phyloP scores from a whole-genome alignment of 2,888 invertebrate species.

The Drosophila maculinotata region DNA sequence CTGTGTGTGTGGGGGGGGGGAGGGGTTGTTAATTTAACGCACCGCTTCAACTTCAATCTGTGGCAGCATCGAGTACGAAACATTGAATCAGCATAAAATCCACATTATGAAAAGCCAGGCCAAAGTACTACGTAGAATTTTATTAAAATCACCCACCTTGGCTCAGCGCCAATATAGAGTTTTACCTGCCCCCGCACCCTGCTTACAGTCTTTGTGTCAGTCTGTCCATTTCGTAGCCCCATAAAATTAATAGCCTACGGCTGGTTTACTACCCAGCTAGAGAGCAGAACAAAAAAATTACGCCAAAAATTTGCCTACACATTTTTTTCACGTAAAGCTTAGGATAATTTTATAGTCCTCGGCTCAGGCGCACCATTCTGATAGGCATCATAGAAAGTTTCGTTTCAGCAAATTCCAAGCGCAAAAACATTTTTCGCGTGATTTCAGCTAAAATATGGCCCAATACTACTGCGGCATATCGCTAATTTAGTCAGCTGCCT shows the following conservation, averaged over 20 bases:
- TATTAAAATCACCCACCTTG: conserved; percentile 66
- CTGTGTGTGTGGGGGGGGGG: too few relatives aligned
- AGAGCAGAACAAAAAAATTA: conserved; percentile 39
- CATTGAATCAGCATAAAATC: conserved; percentile 82
- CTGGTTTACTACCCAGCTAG: conserved; percentile 65
- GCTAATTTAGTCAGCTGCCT: conserved; percentile 66
- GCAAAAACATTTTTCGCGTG: conserved; percentile 52
- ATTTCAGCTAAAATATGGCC: conserved; percentile 67
- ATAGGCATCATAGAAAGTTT: conserved; percentile 65
- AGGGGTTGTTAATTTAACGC: conserved; percentile 71
- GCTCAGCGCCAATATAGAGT: conserved; percentile 45
- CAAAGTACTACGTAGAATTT: conserved; percentile 38
- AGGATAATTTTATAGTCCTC: conserved; percentile 64
- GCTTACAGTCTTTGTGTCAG: conserved; percentile 45
- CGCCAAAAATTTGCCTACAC: conserved; percentile 58
- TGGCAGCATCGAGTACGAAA: conserved; percentile 38
- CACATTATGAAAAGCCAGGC: conserved; percentile 72
- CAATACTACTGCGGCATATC: conserved; percentile 48
- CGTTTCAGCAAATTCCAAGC: conserved; percentile 53
- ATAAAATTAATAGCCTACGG: conserved; percentile 80
- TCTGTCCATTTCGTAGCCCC: conserved; percentile 51
- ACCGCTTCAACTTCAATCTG: conserved; percentile 66
- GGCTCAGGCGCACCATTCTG: conserved; percentile 35
- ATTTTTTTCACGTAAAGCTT: conserved; percentile 39
- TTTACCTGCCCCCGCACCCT: conserved; percentile 36